Evolutionary conservation across 92 coral and sea anemone species (phyloP), one percentile per base, ranked within the genome.

Genomic region (Paramuricea clavata): DNA sequence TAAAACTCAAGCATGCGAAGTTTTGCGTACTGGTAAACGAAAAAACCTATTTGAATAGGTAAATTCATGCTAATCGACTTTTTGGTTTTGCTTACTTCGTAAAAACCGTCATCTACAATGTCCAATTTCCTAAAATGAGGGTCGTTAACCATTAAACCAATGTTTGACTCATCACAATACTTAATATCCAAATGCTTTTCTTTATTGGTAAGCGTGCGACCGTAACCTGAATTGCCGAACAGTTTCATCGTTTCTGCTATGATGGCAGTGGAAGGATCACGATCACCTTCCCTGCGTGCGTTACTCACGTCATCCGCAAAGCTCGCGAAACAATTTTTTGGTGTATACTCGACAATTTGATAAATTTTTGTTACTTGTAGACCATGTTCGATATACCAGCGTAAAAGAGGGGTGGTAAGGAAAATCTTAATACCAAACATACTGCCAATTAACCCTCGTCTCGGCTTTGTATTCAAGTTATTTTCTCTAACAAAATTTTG

Each of bases 11-110:
- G 64, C 90, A 90, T 87, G 0, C 89, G 25, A 0, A 87, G 41
- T 33, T 90, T 90, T 1, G 93, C 90, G 54, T 86, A 67, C 34
- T 73, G 87, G 43, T 81, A 90, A 28, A 87, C 93, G 23, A 91
- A 91, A 25, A 81, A 59, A 5, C 86, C 86, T 6, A 81, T 2
- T 34, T 81, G 86, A 60, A 81, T 30, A 12, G 86, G 86, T 12
- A 81, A 19, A 44, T 81, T 36, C 19, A 62, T 8, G 27, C 36
- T 81, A 9, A 81, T 81, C 26, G 2, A 8, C 42, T 81, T 81
- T 34, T 69, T 69, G 23, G 8, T 69, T 11, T 9, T 69, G 4
- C 22, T 11, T 5, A 69, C 50, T 30, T 69, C 76, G 50, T 69
- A 69, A 11, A 34, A 3, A 31, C 11, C 10, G 76, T 69, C 76